Evolutionary conservation across 64 coral and sea anemone species (phyloP).

Genomic region (Montipora foliosa): DNA sequence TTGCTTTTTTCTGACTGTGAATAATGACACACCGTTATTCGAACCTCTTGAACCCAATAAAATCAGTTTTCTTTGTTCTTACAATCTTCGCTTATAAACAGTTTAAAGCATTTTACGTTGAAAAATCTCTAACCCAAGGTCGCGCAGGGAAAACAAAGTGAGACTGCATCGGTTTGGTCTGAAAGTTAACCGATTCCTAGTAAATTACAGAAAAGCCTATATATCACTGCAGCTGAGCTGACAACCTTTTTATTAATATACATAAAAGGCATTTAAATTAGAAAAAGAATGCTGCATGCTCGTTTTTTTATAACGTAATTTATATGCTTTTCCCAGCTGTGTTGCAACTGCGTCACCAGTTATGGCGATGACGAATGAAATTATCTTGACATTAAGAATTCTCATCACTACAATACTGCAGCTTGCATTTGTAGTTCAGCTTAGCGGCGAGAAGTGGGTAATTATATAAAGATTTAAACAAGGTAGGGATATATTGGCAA

Average conservation of each 20-base stretch:
- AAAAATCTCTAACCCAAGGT: too few relatives aligned
- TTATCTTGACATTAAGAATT: background rate
- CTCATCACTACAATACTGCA: background rate
- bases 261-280: background rate
- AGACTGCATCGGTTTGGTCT: too few relatives aligned
- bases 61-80: too few relatives aligned
- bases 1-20: too few relatives aligned
- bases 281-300: background rate
- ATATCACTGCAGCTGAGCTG: background rate
- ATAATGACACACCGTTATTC: too few relatives aligned
- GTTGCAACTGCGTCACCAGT: background rate
- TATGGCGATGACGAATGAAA: background rate
- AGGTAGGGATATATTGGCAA: too few relatives aligned
- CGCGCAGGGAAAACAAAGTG: too few relatives aligned
- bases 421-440: background rate
- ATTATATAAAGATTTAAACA: too few relatives aligned
- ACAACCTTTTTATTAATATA: background rate
- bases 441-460: background rate
- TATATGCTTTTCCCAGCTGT: slow-evolving; percentile 3
- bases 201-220: background rate
- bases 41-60: too few relatives aligned
- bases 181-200: background rate
- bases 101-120: too few relatives aligned
- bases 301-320: background rate
- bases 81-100: too few relatives aligned